These are phyloP conservation scores for Procambarus virginalis DNA, from an alignment of 1,140 invertebrate species.

Conservation along the genomic window DNA sequence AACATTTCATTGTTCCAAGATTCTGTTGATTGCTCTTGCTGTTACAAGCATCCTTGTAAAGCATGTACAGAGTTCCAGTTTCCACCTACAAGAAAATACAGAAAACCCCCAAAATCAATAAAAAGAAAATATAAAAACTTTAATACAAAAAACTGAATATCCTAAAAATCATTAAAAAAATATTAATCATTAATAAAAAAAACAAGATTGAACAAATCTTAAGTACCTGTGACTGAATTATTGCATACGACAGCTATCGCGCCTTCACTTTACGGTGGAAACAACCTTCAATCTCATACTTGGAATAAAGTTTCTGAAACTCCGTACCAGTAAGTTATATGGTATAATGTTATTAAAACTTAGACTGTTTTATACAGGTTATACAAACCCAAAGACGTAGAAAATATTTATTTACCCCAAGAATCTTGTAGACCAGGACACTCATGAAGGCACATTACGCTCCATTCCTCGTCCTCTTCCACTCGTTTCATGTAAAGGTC, in stretches of 20 bases:
- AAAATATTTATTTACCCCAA: conserved; percentile 79
- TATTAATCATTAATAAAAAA: no score
- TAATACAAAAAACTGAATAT: no score
- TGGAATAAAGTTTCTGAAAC: conserved; percentile 91
- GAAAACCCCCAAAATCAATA: no score
- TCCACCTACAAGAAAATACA: conserved; percentile 80
- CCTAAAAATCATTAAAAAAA: no score
- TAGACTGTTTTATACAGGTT: no score
- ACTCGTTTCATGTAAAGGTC: conserved; percentile 99
- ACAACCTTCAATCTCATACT: conserved; percentile 90
- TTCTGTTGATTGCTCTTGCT: conserved; percentile 99
- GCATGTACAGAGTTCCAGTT: conserved; percentile 98
- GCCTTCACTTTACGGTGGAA: conserved; percentile 88
- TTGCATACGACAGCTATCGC: conserved; percentile 93
- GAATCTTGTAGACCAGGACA: conserved; percentile 92
- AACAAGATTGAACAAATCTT: no score
- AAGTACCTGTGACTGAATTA: conserved; percentile 88
- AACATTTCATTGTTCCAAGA: conserved; percentile 98
- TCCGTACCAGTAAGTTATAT: conserved; percentile 80
- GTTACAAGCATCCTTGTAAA: conserved; percentile 98
- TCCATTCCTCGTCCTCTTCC: conserved; percentile 90
- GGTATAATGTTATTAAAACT: background rate
- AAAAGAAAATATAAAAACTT: no score
- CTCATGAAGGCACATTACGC: conserved; percentile 96
- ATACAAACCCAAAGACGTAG: no score